phyloP scores from a whole-genome alignment of 2,888 invertebrate genomes.

The Xanthorhoe designata region DNA sequence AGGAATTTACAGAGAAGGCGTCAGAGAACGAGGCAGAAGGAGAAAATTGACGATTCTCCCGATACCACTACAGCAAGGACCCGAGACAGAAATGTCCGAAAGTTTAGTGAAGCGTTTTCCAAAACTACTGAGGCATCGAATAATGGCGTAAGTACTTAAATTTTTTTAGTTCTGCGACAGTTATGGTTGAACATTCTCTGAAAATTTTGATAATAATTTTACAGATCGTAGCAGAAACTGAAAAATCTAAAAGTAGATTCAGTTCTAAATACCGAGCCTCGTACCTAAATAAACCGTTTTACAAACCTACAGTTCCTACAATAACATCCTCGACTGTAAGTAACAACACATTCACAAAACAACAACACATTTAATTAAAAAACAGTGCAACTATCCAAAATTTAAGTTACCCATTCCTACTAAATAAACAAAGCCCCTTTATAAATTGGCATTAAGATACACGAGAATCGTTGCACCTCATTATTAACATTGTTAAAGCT shows the following conservation, averaged over 20 bases:
- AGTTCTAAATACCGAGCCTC: slow-evolving; percentile 86
- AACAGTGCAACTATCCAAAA: slow-evolving; percentile 47
- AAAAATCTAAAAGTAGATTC: slow-evolving; percentile 83
- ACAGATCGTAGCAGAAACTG: slow-evolving; percentile 76
- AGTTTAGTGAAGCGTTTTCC: slow-evolving; percentile 70
- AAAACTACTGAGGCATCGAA: slow-evolving; percentile 75
- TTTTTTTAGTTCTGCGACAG: too few relatives aligned
- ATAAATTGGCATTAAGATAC: slow-evolving; percentile 73
- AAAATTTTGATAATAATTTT: slow-evolving; percentile 51
- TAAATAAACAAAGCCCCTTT: slow-evolving; percentile 77
- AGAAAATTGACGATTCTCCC: slow-evolving; percentile 51
- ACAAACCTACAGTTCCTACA: slow-evolving; percentile 87
- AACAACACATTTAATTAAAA: slow-evolving; percentile 32
- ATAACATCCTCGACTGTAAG: slow-evolving; percentile 84
- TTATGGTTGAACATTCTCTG: slow-evolving; percentile 15
- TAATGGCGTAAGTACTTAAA: slow-evolving; percentile 73
- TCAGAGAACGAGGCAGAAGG: slow-evolving; percentile 55
- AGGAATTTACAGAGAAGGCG: slow-evolving; percentile 73
- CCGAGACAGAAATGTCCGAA: slow-evolving; percentile 64
- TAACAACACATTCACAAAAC: slow-evolving; percentile 52
- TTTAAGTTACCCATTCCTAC: slow-evolving; percentile 30
- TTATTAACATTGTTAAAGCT: slow-evolving; percentile 32
- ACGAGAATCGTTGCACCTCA: slow-evolving; percentile 47
- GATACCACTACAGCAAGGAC: slow-evolving; percentile 56
- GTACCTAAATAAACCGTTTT: slow-evolving; percentile 84